Evolutionary conservation across 2,888 invertebrate species (phyloP), one percentile per base, ranked within the genome.

Genomic region (Odontocerum albicorne): DNA sequence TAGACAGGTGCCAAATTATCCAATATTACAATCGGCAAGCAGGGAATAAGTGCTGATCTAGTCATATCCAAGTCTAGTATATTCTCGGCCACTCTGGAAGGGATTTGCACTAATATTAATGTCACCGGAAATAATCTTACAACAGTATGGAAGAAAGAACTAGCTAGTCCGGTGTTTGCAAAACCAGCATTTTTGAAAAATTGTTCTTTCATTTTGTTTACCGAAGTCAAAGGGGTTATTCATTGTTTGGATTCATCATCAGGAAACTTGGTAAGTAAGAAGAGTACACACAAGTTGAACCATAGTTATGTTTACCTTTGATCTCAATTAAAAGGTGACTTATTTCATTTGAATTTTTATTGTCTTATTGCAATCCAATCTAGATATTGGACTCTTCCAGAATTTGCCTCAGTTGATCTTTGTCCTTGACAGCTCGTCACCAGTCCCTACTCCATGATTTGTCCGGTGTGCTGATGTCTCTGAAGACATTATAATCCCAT

Each of bases 81-180:
- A 10, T 67, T 77, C 15, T 53, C 80, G 7, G 85, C 81, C 1
- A 79, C 84, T 1, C 71, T 87, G 31, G 79, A 81, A 4, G 87
- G 87, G 2, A 74, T 71, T 16, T 80, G 85, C 62, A 72, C 76
- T 1, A 75, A 82, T 53, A 58, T 86, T 7, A 68, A 77, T 51
- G 71, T 79, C 61, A 66, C 71, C 39, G 75, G 80, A 55, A 65
- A 69, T 32, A 70, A 68, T 8, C 84, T 89, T 1, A 65, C 66
- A 16, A 63, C 80, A n/a, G 47, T 70, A 21, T 91, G 90, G 90
- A 75, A 71, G 16, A 72, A 74, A 36, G 69, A 79, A 50, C 70
- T 84, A 2, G 66, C 66, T 49, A 80, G 81, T 64, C 85, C 91
- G 0, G 70, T 90, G 17, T 88, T 90, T 68, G 82, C 85, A 0